A percentile compares a stretch with the other conserved stretches of the same genome.
These are phyloP conservation scores for Macquaria ambigua DNA, from an alignment of 2,113 vertebrate genomes.

Conservation along the genomic window DNA sequence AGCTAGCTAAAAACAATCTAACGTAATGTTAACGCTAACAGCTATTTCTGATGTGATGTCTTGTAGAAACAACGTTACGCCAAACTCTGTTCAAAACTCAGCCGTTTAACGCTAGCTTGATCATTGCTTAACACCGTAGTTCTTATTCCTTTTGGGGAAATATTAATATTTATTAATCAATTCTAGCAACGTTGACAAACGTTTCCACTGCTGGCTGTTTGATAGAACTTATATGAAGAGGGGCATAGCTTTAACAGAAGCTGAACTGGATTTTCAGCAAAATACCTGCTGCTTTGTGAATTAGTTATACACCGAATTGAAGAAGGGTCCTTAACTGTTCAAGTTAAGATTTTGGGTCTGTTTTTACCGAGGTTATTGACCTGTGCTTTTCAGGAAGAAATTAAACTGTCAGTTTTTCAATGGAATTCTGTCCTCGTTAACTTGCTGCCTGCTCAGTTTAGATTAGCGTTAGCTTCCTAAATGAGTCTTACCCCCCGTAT, in stretches of 20 bases:
- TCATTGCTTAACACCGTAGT: accelerated
- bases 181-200: too few relatives aligned
- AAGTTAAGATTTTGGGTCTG: accelerated
- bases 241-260: too few relatives aligned
- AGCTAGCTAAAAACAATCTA: not conserved
- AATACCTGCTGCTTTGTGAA: not conserved
- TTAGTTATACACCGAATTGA: not conserved
- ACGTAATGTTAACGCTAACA: not conserved
- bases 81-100: not conserved
- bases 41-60: not conserved
- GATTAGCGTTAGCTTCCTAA: slow-evolving; percentile 27
- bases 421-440: not conserved
- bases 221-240: too few relatives aligned
- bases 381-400: accelerated
- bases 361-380: accelerated
- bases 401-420: not conserved
- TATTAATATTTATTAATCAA: not conserved
- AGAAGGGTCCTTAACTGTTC: not conserved
- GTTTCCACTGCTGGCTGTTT: not conserved
- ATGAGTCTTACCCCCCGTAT: not conserved
- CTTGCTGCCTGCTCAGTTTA: not conserved
- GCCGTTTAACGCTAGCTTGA: not conserved
- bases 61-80: not conserved
- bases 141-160: not conserved
- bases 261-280: not conserved